Percentiles rank a stretch among this genome's conserved stretches.
These are phyloP conservation scores for Ophiodon elongatus DNA, from an alignment of 2,113 vertebrate genomes.

Conservation along the genomic window DNA sequence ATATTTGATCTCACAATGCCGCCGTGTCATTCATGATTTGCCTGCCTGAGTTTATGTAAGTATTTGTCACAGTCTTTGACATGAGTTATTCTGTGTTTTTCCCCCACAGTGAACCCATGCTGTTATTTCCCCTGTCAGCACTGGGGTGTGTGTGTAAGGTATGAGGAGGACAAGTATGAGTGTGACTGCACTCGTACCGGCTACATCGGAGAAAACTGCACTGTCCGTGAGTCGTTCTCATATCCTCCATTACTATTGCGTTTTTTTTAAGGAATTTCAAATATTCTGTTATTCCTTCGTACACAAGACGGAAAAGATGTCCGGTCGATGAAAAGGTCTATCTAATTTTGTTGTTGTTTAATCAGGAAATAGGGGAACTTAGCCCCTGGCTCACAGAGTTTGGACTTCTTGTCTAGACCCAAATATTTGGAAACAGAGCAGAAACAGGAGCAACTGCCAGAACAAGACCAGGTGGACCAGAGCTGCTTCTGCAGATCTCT, in stretches of 20 bases:
- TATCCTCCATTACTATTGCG: constrained; percentile 25
- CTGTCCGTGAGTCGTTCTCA: constrained; percentile 87
- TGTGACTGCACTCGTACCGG: constrained; percentile 96
- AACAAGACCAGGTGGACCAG: constrained; percentile 30
- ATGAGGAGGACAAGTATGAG: constrained; percentile 85
- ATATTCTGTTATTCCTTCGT: constrained; percentile 15
- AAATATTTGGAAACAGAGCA: constrained; percentile 61
- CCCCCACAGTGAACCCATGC: constrained; percentile 91
- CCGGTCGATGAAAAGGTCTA: background rate
- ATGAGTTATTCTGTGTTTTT: background rate
- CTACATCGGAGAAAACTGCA: constrained; percentile 93
- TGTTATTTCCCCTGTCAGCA: constrained; percentile 95
- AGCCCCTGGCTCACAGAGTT: constrained; percentile 23
- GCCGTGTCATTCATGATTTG: background rate
- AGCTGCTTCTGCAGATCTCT: background rate
- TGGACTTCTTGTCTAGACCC: constrained; percentile 36
- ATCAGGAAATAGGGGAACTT: constrained; percentile 21
- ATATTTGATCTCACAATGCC: background rate
- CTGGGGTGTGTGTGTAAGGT: constrained; percentile 89
- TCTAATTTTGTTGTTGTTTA: constrained; percentile 12
- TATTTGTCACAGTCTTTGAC: background rate
- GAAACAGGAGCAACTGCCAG: background rate
- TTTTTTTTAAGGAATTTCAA: constrained; percentile 38
- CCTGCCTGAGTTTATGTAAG: background rate
- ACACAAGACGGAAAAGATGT: background rate